A percentile compares a stretch with the other conserved stretches of the same genome.
phyloP scores from a whole-genome alignment of 2,888 invertebrate genomes.

The Slavum lentiscoides region DNA sequence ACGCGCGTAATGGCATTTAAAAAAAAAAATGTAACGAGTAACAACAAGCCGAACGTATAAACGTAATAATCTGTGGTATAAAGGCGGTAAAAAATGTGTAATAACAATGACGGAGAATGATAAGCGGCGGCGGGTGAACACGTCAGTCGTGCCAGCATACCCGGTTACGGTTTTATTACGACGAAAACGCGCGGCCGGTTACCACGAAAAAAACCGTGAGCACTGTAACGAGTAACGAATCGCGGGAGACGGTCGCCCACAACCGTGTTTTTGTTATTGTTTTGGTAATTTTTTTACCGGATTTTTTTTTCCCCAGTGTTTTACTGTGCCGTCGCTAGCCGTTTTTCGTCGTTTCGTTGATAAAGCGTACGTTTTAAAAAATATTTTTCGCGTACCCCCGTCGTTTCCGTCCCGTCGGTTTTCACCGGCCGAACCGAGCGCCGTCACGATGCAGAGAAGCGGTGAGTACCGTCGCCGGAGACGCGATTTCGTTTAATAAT shows the following conservation, averaged over 20 bases:
- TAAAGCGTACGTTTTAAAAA: conserved; percentile 38
- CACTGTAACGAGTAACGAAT: too few species aligned
- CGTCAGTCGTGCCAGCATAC: too few species aligned
- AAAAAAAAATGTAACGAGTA: too few species aligned
- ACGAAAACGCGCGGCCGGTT: too few species aligned
- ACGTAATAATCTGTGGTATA: too few species aligned
- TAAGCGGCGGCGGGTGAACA: too few species aligned
- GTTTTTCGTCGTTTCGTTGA: conserved; percentile 14
- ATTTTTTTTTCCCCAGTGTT: not conserved
- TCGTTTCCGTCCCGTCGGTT: not conserved
- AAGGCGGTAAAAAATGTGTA: too few species aligned
- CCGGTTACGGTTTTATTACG: too few species aligned
- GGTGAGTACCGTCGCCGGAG: conserved; percentile 40
- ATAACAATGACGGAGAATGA: too few species aligned
- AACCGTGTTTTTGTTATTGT: conserved; percentile 1
- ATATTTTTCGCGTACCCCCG: not conserved
- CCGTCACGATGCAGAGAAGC: conserved; percentile 52
- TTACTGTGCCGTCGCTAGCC: not conserved
- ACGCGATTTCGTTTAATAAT: not conserved
- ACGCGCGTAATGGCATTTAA: too few species aligned
- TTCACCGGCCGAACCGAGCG: not conserved
- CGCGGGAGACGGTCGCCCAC: too few species aligned
- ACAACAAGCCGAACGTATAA: too few species aligned
- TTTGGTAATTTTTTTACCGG: not conserved
- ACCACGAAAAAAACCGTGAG: not conserved